phyloP scores from a whole-genome alignment of 2,797 vertebrate genomes.

The Pangasius sanitwongsei region DNA sequence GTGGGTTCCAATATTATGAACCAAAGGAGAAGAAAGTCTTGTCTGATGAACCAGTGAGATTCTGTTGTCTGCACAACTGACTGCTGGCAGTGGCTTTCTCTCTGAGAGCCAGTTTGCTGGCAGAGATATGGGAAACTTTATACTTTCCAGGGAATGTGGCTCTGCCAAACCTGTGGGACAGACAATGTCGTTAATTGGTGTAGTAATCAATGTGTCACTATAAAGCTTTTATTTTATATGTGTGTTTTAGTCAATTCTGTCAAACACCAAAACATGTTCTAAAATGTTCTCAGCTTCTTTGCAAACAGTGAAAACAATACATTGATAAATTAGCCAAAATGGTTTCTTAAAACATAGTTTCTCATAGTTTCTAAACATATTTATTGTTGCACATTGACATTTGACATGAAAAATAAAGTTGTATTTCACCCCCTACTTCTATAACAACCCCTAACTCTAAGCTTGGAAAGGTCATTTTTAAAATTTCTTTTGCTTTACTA shows the following conservation, averaged over 20 bases:
- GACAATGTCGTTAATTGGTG: not conserved
- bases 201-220: not conserved
- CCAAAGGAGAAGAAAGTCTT: slow-evolving; percentile 17
- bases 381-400: not conserved
- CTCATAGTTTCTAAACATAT: not conserved
- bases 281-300: not conserved
- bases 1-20: slow-evolving; percentile 50
- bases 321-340: not conserved
- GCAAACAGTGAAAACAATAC: not conserved
- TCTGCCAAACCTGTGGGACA: slow-evolving; percentile 52
- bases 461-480: too few relatives aligned
- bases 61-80: slow-evolving; percentile 19
- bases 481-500: not conserved
- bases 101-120: slow-evolving; percentile 46
- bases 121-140: slow-evolving; percentile 37
- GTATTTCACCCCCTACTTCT: not conserved
- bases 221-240: not conserved
- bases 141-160: slow-evolving; percentile 29
- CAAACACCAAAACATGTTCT: not conserved
- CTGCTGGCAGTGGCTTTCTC: slow-evolving; percentile 15
- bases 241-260: too few relatives aligned
- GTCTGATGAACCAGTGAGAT: slow-evolving; percentile 35
- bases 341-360: not conserved
- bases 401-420: not conserved
- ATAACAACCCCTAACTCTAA: too few relatives aligned